Percentiles rank a stretch among this genome's conserved stretches.
Evolutionary conservation across 2,888 invertebrate genomes (phyloP).

Genomic region (Griposia aprilina): DNA sequence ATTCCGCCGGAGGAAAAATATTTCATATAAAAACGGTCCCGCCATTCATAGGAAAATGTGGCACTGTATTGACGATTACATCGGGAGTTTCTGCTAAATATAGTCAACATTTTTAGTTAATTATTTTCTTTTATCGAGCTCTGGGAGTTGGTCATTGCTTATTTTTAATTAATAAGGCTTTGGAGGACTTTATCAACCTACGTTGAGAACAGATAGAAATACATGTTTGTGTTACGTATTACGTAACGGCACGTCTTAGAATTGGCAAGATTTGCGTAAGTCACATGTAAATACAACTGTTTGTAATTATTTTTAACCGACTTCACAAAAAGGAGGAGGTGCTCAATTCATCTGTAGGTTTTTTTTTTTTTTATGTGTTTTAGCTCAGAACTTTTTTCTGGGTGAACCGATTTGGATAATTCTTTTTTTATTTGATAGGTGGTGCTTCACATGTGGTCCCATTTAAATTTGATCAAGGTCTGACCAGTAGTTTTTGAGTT

Average conservation of each 20-base stretch:
- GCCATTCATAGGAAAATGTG: slow-evolving; percentile 57
- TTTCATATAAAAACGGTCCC: slow-evolving; percentile 59
- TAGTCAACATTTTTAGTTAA: slow-evolving; percentile 56
- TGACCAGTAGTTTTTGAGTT: no score
- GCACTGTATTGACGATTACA: slow-evolving; percentile 57
- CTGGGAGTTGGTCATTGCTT: slow-evolving; percentile 23
- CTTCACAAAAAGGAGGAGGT: no score
- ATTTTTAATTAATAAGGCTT: slow-evolving; percentile 42
- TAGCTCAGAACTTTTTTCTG: no score
- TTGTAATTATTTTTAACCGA: background rate
- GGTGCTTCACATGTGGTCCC: no score
- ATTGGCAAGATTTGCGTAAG: background rate
- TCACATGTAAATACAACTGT: background rate
- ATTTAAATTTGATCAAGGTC: no score
- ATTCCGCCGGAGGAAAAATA: slow-evolving; percentile 48
- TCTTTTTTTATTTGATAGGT: no score
- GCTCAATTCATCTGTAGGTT: no score
- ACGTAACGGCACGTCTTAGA: no score
- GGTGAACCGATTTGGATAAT: no score
- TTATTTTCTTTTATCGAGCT: slow-evolving; percentile 46
- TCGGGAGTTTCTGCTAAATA: slow-evolving; percentile 46
- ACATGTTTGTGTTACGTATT: background rate
- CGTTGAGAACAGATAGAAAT: background rate
- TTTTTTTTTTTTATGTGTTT: no score
- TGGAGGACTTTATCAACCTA: background rate